These are phyloP conservation scores for Mobula birostris DNA, from an alignment of 2,113 vertebrate species.

Conservation along the genomic window DNA sequence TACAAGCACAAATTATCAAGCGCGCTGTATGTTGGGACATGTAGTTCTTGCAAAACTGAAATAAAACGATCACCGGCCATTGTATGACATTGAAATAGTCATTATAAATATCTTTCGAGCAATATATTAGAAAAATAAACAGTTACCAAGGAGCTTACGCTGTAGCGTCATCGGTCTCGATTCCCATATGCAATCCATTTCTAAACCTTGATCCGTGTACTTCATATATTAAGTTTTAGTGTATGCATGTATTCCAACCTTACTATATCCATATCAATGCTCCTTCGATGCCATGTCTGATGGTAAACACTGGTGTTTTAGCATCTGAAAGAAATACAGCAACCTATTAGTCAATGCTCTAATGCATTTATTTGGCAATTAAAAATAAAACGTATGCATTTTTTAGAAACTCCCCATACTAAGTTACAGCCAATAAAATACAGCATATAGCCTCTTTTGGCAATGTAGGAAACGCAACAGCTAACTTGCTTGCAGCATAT, in stretches of 20 bases:
- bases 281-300: neutral
- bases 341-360: neutral
- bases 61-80: neutral
- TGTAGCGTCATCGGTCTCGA: neutral
- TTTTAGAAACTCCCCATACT: neutral
- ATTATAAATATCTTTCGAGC: neutral
- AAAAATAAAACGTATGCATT: neutral
- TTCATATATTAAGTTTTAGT: neutral
- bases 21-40: slow-evolving; percentile 18
- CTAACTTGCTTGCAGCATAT: no score
- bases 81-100: neutral
- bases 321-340: neutral
- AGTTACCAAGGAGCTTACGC: neutral
- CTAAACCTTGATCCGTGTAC: neutral
- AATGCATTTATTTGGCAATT: neutral
- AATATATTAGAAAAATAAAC: neutral
- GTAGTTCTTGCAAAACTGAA: neutral
- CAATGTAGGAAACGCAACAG: no score
- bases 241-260: neutral
- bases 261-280: neutral
- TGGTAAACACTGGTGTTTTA: neutral
- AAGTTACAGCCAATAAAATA: neutral
- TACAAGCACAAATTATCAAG: neutral
- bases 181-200: neutral
- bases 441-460: no score